phyloP scores from a whole-genome alignment of 2,113 vertebrate genomes.

The Hippocampus guttulatus region DNA sequence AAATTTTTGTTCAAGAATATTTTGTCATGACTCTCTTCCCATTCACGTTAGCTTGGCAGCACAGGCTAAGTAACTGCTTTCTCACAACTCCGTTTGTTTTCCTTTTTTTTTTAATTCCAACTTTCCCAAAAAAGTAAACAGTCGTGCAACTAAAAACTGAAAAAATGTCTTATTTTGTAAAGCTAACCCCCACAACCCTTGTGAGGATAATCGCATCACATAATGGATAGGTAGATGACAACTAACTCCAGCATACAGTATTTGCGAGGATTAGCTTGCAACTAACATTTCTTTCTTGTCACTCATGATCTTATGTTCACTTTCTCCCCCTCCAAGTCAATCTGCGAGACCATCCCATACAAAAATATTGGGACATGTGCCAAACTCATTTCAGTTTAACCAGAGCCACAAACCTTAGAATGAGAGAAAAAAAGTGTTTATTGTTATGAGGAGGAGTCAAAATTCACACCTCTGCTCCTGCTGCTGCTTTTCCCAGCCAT shows the following conservation, averaged over 20 bases:
- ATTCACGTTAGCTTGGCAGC: background rate
- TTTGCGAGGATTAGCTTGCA: background rate
- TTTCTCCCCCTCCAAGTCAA: background rate
- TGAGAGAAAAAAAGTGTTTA: constrained; percentile 56
- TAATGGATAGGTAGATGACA: background rate
- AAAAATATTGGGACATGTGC: constrained; percentile 39
- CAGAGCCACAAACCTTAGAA: constrained; percentile 17
- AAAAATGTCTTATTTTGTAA: background rate
- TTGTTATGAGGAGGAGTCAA: constrained; percentile 73
- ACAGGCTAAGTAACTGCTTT: background rate
- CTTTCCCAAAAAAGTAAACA: background rate
- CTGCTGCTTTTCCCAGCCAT: constrained; percentile 69
- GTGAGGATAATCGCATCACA: background rate
- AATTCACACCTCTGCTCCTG: constrained; percentile 76
- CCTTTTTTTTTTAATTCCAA: background rate
- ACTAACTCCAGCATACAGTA: background rate
- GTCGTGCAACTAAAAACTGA: background rate
- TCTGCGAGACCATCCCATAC: constrained; percentile 21
- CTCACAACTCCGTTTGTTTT: background rate
- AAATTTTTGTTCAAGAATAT: no score
- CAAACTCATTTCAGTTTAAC: constrained; percentile 51
- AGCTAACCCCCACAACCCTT: background rate
- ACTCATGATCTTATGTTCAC: background rate
- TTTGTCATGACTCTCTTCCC: no score
- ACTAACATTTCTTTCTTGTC: background rate